These are phyloP conservation scores for Diadema setosum DNA, from an alignment of 35 echinoderm and acorn worm genomes.

Conservation along the genomic window DNA sequence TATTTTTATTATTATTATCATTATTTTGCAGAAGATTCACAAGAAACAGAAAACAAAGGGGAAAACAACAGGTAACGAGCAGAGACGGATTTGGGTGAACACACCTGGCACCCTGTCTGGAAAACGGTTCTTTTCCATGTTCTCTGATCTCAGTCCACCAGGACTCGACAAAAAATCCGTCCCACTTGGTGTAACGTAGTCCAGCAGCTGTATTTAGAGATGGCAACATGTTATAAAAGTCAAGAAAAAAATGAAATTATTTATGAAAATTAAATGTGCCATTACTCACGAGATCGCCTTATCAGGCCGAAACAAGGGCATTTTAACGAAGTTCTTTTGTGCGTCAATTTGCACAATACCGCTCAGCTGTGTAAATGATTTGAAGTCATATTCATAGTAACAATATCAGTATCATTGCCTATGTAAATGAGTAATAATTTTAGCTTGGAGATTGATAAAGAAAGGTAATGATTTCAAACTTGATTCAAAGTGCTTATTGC, in stretches of 20 bases:
- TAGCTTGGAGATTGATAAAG: not conserved
- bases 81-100: not conserved
- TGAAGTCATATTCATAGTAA: no score
- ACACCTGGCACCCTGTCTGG: not conserved
- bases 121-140: not conserved
- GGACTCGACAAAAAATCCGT: not conserved
- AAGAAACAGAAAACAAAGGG: not conserved
- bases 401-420: no score
- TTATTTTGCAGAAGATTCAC: not conserved
- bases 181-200: not conserved
- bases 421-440: not conserved
- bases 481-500: not conserved
- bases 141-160: not conserved
- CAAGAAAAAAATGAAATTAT: no score
- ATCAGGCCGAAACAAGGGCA: not conserved
- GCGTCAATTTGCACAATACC: no score
- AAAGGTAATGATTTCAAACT: not conserved
- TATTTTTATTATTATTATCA: not conserved
- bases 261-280: no score
- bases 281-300: no score
- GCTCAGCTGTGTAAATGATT: no score
- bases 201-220: not conserved
- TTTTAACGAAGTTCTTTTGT: not conserved
- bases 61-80: not conserved
- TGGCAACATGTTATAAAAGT: no score